Base-by-base conservation (phyloP, 2,888 invertebrate species). In the Mesochorus sp. region DNA sequence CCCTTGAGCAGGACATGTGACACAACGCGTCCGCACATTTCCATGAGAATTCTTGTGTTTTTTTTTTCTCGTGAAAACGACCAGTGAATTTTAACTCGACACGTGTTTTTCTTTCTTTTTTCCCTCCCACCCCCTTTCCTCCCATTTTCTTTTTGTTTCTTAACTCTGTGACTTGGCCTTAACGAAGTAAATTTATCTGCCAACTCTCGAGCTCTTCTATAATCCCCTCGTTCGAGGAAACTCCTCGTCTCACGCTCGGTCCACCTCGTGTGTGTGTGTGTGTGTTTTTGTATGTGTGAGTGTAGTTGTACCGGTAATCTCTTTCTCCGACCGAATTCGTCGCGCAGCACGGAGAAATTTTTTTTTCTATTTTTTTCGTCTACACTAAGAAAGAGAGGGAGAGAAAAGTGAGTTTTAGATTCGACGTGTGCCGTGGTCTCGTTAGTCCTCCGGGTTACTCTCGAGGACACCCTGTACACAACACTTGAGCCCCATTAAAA, bases 361-460 rank as follows among this genome's bases (percentile, higher is more conserved):
- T 51, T 47, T 44, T 42, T 42, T 44, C 44, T 44, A 42, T 19
- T 64, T 64, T 71, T 53, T 19, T 51, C 47, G 28, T 53, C 44
- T 61, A 34, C 21, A 28, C 34, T 37, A 47, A 26, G 31, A 62
- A 37, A 49, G 34, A 47, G 62, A 37, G 62, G 34, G 62, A 14
- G 42, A 24, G 6, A 21, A 21, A 24, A 26, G 61, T 31, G 64
- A 49, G 31, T 62, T 70, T 76, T 49, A 8, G 55, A 47, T 57
- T 39, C 68, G 55, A 57, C 47, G 70, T 70, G 75, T 39, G 39
- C 12, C 21, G 24, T 37, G 49, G 34, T 37, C 61, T 39, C 37
- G 47, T 64, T 64, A 57, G 68, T 64, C 49, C 34, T 31, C 39
- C 28, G 19, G 42, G 42, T 42, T 49, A 39, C 47, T 31, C 53